phyloP scores from a whole-genome alignment of 1,140 invertebrate genomes.

The Radopholus similis region DNA sequence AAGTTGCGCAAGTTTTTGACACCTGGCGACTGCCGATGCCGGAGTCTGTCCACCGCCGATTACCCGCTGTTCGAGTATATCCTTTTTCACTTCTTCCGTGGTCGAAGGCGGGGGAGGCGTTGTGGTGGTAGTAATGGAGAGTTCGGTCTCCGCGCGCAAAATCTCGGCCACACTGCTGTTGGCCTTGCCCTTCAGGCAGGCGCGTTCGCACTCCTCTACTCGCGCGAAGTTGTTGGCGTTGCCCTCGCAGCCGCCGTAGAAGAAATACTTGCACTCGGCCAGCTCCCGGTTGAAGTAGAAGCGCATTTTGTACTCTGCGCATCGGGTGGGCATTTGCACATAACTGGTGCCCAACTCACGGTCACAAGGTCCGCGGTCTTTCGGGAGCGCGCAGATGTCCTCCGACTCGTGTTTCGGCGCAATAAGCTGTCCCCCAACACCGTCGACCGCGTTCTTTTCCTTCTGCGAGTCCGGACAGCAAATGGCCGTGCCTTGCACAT shows the following conservation, averaged over 20 bases:
- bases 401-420: neutral
- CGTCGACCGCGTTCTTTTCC: neutral
- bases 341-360: neutral
- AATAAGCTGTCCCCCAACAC: slow-evolving; percentile 19
- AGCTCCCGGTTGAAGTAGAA: slow-evolving; percentile 56
- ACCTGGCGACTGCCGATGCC: too few species aligned
- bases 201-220: slow-evolving; percentile 75
- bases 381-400: slow-evolving; percentile 45
- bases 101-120: neutral
- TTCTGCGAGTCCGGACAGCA: slow-evolving; percentile 54
- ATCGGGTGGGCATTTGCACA: neutral
- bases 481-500: slow-evolving; percentile 33
- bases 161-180: too few species aligned
- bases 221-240: slow-evolving; percentile 77
- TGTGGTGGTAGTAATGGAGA: neutral
- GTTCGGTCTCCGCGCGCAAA: too few species aligned
- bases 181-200: slow-evolving; percentile 71
- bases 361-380: slow-evolving; percentile 59
- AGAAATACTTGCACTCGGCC: slow-evolving; percentile 71
- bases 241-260: slow-evolving; percentile 72
- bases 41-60: neutral
- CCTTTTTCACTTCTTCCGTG: neutral
- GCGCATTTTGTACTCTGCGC: slow-evolving; percentile 48
- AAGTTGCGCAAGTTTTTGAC: too few species aligned
- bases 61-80: neutral